Base-by-base conservation (phyloP, 2,888 invertebrate species). In the Tillus elongatus region DNA sequence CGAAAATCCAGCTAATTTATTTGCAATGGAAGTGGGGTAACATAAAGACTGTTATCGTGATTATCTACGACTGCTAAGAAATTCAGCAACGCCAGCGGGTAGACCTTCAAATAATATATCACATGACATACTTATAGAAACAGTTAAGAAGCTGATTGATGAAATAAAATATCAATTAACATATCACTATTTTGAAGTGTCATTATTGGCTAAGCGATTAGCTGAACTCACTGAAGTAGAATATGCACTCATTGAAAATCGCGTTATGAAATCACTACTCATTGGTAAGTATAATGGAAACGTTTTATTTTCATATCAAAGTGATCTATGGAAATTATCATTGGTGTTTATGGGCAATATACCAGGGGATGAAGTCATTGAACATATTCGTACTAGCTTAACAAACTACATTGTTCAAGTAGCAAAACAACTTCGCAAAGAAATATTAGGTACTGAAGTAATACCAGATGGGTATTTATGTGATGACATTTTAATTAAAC, bases 11-110 rank as follows among this genome's bases (percentile, higher is more conserved):
- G 46, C n/a, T n/a, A n/a, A n/a, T n/a, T n/a, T n/a, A n/a, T n/a
- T n/a, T n/a, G n/a, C n/a, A n/a, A n/a, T n/a, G 37, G 32, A 46
- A 52, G 45, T 49, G 40, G 50, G 46, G 42, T 51, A 49, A 45
- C 50, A 51, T 28, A 45, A 40, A 45, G 26, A 37, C 40, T 45
- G 40, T 40, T 53, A 50, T 27, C 42, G 33, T 41, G 43, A 49
- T 46, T 50, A 50, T 49, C 32, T 46, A 37, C 35, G 48, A 44
- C 14, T 47, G 35, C 40, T 40, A 31, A 42, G 30, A 45, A 37
- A 30, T 33, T 46, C 40, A 39, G 12, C 3, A 15, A 42, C 29
- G 9, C 41, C 38, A 41, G 39, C 43, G 11, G 42, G 43, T 39
- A 33, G 40, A 43, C 41, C 43, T 43, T 33, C 37, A 41, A 46